Base-by-base conservation (phyloP, 2,888 invertebrate species). In the Pelosia muscerda region DNA sequence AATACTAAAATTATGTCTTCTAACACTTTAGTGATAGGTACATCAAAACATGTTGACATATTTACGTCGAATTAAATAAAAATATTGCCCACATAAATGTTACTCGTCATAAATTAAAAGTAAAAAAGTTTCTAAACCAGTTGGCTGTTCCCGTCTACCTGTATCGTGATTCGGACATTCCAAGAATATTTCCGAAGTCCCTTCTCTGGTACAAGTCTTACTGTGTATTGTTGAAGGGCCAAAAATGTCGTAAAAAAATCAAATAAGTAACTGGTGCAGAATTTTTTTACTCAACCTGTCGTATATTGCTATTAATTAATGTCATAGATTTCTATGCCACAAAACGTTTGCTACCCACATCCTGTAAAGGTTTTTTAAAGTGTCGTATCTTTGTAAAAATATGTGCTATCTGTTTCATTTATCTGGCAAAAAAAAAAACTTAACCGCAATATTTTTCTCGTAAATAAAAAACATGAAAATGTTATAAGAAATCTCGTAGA, bases 141-240 rank as follows among this genome's bases (percentile, higher is more conserved):
- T 83, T 74, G 38, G 42, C 71, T 65, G 65, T 75, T 68, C 77
- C 77, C 79, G 68, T 81, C 80, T 86, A 86, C 86, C 85, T 86
- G 86, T 77, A 66, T 75, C 76, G 65, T 81, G 77, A 81, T 73
- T 78, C 66, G 79, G 63, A 70, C 81, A 86, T 86, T 86, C 86
- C 79, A 73, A 65, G 75, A 76, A 85, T 86, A 79, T 78, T 77
- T 83, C 64, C 70, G 61, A 74, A 68, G 77, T 59, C 66, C 72
- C 68, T 81, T 78, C 69, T 68, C 68, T 61, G 22, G 57, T 60
- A 72, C 64, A 34, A 72, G 62, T 71, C 61, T 67, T 62, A 66
- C 63, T 71, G 63, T 65, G 54, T 70, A 75, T 57, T 71, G 74
- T 70, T n/a, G 55, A 59, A 67, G 68, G 55, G 73, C 73, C 58